Evolutionary conservation across 2,797 vertebrate genomes (phyloP), one percentile per base, ranked within the genome.

Genomic region (Triplophysa bombifrons): DNA sequence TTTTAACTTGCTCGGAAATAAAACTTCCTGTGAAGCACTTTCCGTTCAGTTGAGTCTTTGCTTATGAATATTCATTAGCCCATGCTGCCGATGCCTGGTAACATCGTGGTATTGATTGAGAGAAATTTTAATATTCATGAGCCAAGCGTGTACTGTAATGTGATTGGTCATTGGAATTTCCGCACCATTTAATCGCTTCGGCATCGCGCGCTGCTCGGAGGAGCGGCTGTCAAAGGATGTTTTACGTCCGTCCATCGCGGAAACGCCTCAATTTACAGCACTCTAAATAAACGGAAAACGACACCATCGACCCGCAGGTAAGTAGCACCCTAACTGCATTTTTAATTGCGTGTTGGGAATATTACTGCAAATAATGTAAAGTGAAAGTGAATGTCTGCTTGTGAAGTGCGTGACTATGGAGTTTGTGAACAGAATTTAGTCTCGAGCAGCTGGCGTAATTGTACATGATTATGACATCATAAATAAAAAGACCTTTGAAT

Each of bases 361-460:
- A 4, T 48, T 76, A 1, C 65, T 55, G 48, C 48, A 22, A 20
- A 19, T 22, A 12, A 19, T 27, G 50, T 34, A 78, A 82, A 82
- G 60, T 53, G 84, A 85, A 85, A 85, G 81, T 55, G 25, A 55
- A 41, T 38, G 34, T 46, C 75, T 67, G 11, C 19, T 0, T 20
- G 27, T 2, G 46, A 8, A 58, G 53, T 53, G 7, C 30, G 30
- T 17, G 20, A 16, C 17, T 20, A 20, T 8, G 2, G 17, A 30
- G 16, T 11, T 20, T 2, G n/a, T 12, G 10, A 3, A 58, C 56
- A 25, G 19, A 1, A 1, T 17, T 51, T 17, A 19, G 50, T 51
- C 50, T 51, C 16, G 50, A 1, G 20, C 56, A 58, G 55, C 55
- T 56, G 25, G 9, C 2, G 44, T 53, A n/a, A 17, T 19, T 27